A percentile compares a stretch with the other conserved stretches of the same genome.
Evolutionary conservation across 2,888 invertebrate species (phyloP).

Genomic region (Erebia ligea): DNA sequence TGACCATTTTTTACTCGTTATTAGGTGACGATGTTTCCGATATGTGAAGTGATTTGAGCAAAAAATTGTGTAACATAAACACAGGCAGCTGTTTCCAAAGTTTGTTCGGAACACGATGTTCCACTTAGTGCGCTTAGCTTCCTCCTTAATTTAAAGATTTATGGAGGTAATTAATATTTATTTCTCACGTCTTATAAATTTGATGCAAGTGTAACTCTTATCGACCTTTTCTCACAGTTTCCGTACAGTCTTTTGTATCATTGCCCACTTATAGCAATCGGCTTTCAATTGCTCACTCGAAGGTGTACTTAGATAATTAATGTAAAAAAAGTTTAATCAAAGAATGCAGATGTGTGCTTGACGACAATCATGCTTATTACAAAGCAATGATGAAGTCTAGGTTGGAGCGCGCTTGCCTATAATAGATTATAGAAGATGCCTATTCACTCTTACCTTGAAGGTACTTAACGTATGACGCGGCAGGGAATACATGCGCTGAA

Average conservation of each 20-base stretch:
- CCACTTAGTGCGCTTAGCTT: constrained; percentile 20
- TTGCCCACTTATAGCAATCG: no score
- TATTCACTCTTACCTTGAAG: no score
- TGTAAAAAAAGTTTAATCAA: no score
- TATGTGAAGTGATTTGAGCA: constrained; percentile 47
- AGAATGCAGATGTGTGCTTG: no score
- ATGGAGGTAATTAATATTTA: background rate
- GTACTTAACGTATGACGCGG: no score
- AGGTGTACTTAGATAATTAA: no score
- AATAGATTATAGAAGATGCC: no score
- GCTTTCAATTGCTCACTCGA: no score
- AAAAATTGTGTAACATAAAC: background rate
- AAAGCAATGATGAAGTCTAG: no score
- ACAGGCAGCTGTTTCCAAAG: background rate
- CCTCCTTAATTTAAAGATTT: constrained; percentile 12
- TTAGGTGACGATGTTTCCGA: constrained; percentile 47
- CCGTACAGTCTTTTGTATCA: background rate
- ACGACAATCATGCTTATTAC: no score
- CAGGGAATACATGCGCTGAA: no score
- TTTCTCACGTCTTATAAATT: background rate
- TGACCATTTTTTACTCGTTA: constrained; percentile 41
- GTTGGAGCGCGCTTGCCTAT: no score
- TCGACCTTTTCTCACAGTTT: background rate
- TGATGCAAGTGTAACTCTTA: background rate
- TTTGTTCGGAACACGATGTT: constrained; percentile 15